These are phyloP conservation scores for Fregetta grallaria DNA, from an alignment of 2,113 vertebrate species.

Conservation along the genomic window DNA sequence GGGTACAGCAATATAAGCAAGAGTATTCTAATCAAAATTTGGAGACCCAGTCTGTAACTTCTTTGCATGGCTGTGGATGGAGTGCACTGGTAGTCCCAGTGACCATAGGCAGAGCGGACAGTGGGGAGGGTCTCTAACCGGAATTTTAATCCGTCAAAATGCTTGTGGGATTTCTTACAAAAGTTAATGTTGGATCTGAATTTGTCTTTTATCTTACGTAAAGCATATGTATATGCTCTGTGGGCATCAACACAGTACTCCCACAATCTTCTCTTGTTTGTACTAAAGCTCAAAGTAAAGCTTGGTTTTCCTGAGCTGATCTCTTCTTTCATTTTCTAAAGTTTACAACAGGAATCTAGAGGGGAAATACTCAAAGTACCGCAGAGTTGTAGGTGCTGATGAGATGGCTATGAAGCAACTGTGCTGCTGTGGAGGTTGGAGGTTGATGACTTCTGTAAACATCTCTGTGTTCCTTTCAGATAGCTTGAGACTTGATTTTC, in stretches of 20 bases:
- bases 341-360: neutral
- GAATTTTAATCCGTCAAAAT: neutral
- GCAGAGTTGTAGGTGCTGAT: neutral
- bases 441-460: neutral
- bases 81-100: neutral
- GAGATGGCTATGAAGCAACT: neutral
- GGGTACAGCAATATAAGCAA: neutral
- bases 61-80: neutral
- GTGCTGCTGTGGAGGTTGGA: neutral
- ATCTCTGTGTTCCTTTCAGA: neutral
- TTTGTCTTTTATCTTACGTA: neutral
- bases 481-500: neutral
- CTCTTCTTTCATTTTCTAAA: neutral
- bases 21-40: neutral
- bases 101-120: neutral
- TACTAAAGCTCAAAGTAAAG: neutral
- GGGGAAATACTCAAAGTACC: neutral
- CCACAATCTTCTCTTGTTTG: neutral
- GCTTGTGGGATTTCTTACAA: neutral
- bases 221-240: neutral
- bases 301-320: neutral
- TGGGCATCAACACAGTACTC: fast-evolving
- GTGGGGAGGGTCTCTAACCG: neutral
- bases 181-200: neutral
- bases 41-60: neutral